A percentile compares a stretch with the other conserved stretches of the same genome.
phyloP scores from a whole-genome alignment of 2,888 invertebrate genomes.

The Tanytarsus gracilentus region DNA sequence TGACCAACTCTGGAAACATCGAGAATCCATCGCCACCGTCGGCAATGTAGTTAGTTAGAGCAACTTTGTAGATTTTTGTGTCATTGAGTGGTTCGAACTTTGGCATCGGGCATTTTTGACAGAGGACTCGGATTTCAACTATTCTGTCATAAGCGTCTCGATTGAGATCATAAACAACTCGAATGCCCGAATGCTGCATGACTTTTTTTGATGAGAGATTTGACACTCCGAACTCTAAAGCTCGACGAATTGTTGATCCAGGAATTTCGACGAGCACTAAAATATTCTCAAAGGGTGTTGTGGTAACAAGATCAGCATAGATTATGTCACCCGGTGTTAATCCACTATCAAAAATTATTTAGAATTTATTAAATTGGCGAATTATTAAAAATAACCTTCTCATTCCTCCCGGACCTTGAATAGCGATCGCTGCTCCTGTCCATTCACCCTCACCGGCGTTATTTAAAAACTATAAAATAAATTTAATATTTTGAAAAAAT shows the following conservation, averaged over 20 bases:
- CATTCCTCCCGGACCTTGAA: slow-evolving; percentile 61
- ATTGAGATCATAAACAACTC: slow-evolving; percentile 51
- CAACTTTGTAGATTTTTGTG: slow-evolving; percentile 52
- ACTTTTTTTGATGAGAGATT: too few species aligned
- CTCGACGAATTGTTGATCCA: slow-evolving; percentile 55
- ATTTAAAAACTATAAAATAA: neutral
- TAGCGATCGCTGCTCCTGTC: slow-evolving; percentile 58
- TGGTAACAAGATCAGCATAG: slow-evolving; percentile 57
- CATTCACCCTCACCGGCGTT: slow-evolving; percentile 45
- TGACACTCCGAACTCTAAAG: slow-evolving; percentile 51
- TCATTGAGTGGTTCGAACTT: slow-evolving; percentile 50
- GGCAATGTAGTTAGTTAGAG: slow-evolving; percentile 52
- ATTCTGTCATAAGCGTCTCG: slow-evolving; percentile 53
- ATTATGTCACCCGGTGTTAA: slow-evolving; percentile 56
- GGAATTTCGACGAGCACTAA: slow-evolving; percentile 60
- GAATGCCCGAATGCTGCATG: slow-evolving; percentile 51
- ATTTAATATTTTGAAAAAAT: neutral
- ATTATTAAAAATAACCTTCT: too few species aligned
- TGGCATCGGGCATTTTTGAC: slow-evolving; percentile 56
- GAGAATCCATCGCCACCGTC: slow-evolving; percentile 64
- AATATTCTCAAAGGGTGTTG: slow-evolving; percentile 68
- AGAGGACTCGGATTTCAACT: slow-evolving; percentile 48
- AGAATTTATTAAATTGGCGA: too few species aligned
- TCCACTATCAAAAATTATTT: too few species aligned
- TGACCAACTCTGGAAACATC: slow-evolving; percentile 41